Evolutionary conservation across 2,797 vertebrate species (phyloP), one percentile per base, ranked within the genome.

Genomic region (Pangasius krempfi): DNA sequence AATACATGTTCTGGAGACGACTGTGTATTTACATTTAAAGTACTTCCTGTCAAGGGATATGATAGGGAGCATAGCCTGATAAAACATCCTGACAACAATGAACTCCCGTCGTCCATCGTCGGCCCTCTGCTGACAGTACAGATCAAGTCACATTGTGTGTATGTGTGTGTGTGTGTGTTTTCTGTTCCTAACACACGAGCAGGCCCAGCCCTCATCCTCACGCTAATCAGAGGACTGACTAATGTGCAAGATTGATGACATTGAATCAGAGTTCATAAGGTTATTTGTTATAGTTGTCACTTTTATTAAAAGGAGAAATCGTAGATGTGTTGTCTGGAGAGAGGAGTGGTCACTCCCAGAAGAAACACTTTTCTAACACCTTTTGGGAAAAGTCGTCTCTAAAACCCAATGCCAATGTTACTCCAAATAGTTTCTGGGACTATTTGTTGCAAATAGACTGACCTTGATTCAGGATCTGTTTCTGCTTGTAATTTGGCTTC

Each of bases 191-290:
- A 72, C 66, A 72, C 84, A 44, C 62, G 25, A 84, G n/a, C 56
- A 88, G 90, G 18, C 78, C 62, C 81, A 58, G 84, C 56, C 91
- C 93, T 84, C 92, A 93, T 93, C 88, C 79, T 92, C 94, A 92
- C 91, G 82, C 91, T 95, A 94, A 92, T 92, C 86, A 87, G 91
- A 90, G 94, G 94, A 95, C 95, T 96, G 96, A 96, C 95, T 93
- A 93, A 93, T 87, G 92, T 93, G 92, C 93, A 92, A 93, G 94
- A 94, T 94, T 93, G 94, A 95, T 96, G 94, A 95, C 95, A 94
- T 94, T 95, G 94, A 96, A 94, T 92, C 91, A 87, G 86, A 89
- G 75, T 92, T 91, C 94, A 92, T 91, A 86, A 86, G 94, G 92
- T 92, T 92, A 92, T 94, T 94, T 93, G 92, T 93, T 90, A 90